phyloP scores from a whole-genome alignment of 2,888 invertebrate species.

The Apotomis betuletana region DNA sequence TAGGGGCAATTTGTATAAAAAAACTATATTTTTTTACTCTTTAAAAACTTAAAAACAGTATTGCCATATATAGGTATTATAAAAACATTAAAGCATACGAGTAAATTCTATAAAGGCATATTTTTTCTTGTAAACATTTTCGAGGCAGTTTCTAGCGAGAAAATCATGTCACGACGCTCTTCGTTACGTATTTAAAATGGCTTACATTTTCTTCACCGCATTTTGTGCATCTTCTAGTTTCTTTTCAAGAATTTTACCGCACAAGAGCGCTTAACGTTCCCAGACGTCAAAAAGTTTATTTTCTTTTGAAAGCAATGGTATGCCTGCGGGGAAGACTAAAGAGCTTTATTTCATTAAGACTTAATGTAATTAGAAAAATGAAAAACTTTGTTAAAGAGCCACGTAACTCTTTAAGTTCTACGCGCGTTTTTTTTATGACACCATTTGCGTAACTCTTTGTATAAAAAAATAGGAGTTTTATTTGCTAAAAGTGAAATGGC shows the following conservation, averaged over 20 bases:
- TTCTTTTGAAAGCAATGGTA: background rate
- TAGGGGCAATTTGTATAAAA: no score
- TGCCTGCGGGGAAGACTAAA: background rate
- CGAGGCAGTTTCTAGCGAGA: conserved; percentile 1
- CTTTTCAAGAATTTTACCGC: conserved; percentile 28
- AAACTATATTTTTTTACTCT: no score
- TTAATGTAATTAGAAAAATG: background rate
- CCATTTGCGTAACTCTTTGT: no score
- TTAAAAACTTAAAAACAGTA: no score
- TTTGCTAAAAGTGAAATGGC: no score
- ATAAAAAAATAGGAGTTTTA: no score
- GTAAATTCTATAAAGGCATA: background rate
- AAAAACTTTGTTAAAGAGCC: background rate
- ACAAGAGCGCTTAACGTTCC: conserved; percentile 9
- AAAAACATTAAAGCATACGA: background rate
- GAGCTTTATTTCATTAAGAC: background rate
- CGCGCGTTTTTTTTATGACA: no score
- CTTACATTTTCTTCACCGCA: conserved; percentile 30
- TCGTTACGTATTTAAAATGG: conserved; percentile 26
- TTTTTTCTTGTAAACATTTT: conserved; percentile 9
- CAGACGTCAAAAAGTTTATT: conserved; percentile 3
- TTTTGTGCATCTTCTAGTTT: conserved; percentile 28
- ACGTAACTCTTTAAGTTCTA: background rate
- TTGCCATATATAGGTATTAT: no score
- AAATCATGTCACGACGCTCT: conserved; percentile 23